Evolutionary conservation across 2,113 vertebrate genomes (phyloP).

Genomic region (Antennarius striatus): DNA sequence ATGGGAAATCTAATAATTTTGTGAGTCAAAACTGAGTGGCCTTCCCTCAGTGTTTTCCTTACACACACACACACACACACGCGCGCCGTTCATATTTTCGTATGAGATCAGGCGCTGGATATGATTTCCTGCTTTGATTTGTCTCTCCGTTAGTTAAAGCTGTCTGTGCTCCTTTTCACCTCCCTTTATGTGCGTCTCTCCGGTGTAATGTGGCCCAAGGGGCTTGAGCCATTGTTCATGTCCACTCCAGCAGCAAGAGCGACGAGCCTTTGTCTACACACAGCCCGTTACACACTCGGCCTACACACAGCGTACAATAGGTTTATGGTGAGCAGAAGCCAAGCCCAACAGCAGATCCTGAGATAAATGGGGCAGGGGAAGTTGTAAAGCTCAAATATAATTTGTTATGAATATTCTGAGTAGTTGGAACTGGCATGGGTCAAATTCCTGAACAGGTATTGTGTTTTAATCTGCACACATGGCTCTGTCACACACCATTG

Average conservation of each 20-base stretch:
- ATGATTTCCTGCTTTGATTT: conserved; percentile 31
- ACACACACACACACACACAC: neutral
- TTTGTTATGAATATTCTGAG: neutral
- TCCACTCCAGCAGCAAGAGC: conserved; percentile 67
- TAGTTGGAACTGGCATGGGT: conserved; percentile 14
- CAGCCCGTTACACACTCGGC: conserved; percentile 40
- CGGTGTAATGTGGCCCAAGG: conserved; percentile 67
- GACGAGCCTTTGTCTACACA: conserved; percentile 58
- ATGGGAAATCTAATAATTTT: too few species aligned
- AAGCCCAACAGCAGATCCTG: conserved; percentile 11
- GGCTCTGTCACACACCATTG: neutral
- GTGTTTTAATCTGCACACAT: neutral
- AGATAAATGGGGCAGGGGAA: conserved; percentile 19
- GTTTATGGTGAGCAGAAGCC: neutral
- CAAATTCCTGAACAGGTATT: conserved; percentile 21
- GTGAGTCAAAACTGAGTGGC: too few species aligned
- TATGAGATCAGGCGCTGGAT: conserved; percentile 24
- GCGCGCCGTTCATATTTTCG: neutral
- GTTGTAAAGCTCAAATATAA: neutral
- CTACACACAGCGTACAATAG: conserved; percentile 44
- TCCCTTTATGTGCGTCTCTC: conserved; percentile 53
- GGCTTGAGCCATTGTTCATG: conserved; percentile 62
- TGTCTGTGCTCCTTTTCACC: conserved; percentile 21
- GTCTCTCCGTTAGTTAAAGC: conserved; percentile 53
- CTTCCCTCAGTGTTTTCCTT: too few species aligned